Conservation (phyloP, 2,113 vertebrate genomes). For the Stictonetta naevosa region DNA sequence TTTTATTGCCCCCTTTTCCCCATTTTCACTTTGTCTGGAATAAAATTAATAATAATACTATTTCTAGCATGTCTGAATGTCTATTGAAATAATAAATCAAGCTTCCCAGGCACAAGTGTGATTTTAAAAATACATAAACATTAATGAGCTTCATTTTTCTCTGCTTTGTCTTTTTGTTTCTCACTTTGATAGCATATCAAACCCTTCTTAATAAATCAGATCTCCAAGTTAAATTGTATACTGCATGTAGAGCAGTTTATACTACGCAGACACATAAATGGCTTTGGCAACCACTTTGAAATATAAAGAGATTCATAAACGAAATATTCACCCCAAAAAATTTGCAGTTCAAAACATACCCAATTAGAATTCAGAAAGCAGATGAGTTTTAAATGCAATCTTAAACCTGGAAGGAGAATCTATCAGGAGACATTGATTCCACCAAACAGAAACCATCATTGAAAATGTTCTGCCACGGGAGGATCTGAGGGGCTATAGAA, state of each 20-base stretch:
- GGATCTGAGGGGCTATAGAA: conserved; percentile 66
- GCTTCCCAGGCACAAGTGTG: conserved; percentile 9
- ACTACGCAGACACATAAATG: conserved; percentile 21
- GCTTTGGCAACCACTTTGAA: conserved; percentile 61
- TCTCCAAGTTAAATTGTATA: conserved; percentile 35
- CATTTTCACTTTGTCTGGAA: not conserved
- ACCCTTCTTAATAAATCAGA: conserved; percentile 62
- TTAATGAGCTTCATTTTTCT: conserved; percentile 56
- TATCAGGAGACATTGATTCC: conserved; percentile 77
- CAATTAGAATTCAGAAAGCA: conserved; percentile 76
- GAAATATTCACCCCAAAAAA: conserved; percentile 69
- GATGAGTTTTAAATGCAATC: conserved; percentile 77
- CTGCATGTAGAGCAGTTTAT: conserved; percentile 36
- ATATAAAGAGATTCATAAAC: conserved; percentile 69
- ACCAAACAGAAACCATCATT: conserved; percentile 74
- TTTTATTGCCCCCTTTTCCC: not conserved
- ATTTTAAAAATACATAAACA: conserved; percentile 68
- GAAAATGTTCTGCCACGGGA: conserved; percentile 68
- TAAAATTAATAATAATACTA: conserved; percentile 27
- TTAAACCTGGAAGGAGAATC: conserved; percentile 76
- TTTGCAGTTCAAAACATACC: conserved; percentile 59
- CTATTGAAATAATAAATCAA: conserved; percentile 59
- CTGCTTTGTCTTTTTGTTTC: conserved; percentile 24
- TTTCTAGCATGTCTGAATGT: not conserved
- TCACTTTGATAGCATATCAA: conserved; percentile 54